Conservation (phyloP, 2,888 invertebrate species). For the Pammene aurita region DNA sequence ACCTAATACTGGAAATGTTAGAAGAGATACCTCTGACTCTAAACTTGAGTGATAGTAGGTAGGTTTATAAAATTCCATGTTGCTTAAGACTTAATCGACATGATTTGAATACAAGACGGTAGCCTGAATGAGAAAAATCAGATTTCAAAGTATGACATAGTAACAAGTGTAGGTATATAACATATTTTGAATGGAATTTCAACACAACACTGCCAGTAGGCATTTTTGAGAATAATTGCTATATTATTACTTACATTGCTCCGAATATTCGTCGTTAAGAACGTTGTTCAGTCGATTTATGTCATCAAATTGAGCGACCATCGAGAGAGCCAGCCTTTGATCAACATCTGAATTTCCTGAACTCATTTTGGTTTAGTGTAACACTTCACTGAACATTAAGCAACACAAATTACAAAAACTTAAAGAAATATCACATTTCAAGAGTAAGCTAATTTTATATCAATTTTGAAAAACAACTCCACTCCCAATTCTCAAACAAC, state of each 20-base stretch:
- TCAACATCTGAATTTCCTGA: constrained; percentile 73
- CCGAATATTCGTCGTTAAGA: constrained; percentile 85
- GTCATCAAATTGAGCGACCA: constrained; percentile 88
- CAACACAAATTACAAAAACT: constrained; percentile 39
- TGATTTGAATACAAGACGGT: constrained; percentile 3
- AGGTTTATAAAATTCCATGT: not conserved
- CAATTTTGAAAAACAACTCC: constrained; percentile 27
- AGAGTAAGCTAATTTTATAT: constrained; percentile 8
- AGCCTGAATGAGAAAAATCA: not conserved
- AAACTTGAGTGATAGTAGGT: not conserved
- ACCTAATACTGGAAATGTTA: too few species aligned
- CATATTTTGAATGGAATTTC: too few species aligned
- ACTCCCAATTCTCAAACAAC: constrained; percentile 33
- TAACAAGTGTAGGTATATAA: not conserved
- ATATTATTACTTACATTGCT: constrained; percentile 85
- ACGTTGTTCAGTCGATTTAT: constrained; percentile 86
- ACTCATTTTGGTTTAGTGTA: constrained; percentile 63
- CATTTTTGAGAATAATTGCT: not conserved
- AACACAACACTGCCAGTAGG: not conserved
- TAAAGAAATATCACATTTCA: constrained; percentile 47
- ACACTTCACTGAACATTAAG: constrained; percentile 42
- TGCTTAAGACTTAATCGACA: not conserved
- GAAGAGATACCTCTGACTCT: too few species aligned
- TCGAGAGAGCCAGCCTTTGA: constrained; percentile 77
- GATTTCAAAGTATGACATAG: not conserved